Percentiles rank a stretch among this genome's conserved stretches.
Conservation (phyloP, 2,888 invertebrate species). For the Perdita meconis region DNA sequence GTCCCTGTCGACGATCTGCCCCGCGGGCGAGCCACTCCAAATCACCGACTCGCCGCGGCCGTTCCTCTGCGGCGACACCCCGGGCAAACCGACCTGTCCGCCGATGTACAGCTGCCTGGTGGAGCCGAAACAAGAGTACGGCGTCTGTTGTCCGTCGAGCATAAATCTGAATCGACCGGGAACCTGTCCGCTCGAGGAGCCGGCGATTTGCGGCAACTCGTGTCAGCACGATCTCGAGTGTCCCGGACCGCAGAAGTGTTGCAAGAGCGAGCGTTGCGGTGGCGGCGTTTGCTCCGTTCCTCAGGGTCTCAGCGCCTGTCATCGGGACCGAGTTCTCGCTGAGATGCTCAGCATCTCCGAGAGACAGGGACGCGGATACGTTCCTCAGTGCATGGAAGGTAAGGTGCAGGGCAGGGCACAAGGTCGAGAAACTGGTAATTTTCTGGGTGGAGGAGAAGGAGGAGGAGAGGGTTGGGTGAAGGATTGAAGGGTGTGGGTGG, state of each 20-base stretch:
- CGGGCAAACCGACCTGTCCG: conserved; percentile 93
- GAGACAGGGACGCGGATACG: conserved; percentile 92
- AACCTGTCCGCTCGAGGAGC: conserved; percentile 86
- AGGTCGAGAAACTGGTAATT: neutral
- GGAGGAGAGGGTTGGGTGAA: neutral
- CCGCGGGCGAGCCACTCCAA: conserved; percentile 86
- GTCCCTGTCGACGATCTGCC: conserved; percentile 90
- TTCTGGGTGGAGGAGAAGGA: neutral
- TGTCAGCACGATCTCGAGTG: conserved; percentile 93
- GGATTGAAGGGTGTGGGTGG: no score
- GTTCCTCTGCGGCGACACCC: conserved; percentile 92
- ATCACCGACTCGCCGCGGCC: conserved; percentile 89
- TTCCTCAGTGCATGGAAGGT: conserved; percentile 90
- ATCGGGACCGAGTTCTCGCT: conserved; percentile 91
- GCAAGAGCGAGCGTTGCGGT: conserved; percentile 89
- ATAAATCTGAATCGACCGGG: conserved; percentile 91
- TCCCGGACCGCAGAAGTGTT: conserved; percentile 93
- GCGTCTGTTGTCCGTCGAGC: conserved; percentile 93
- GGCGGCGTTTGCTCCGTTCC: conserved; percentile 90
- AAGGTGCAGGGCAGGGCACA: neutral
- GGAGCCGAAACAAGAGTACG: conserved; percentile 93
- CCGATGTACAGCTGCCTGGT: conserved; percentile 92
- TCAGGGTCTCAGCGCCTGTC: conserved; percentile 88
- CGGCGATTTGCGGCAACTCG: conserved; percentile 81
- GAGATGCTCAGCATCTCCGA: conserved; percentile 91